Evolutionary conservation across 1,140 invertebrate species (phyloP).

Genomic region (Cephus cinctus): DNA sequence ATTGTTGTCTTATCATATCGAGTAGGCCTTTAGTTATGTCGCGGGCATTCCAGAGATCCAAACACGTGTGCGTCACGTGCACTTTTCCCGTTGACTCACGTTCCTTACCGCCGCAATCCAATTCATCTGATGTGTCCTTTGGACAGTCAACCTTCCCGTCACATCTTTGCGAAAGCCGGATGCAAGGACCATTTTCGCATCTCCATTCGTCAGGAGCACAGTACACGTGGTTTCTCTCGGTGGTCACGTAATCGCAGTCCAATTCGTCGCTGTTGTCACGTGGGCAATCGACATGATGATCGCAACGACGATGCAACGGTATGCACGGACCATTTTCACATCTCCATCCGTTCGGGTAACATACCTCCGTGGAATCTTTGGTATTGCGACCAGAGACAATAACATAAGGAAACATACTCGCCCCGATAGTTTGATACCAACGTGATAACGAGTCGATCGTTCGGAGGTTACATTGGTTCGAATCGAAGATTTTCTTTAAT

Average conservation of each 20-base stretch:
- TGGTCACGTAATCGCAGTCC: conserved; percentile 13
- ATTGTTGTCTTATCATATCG: too few relatives aligned
- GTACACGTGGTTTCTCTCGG: conserved; percentile 11
- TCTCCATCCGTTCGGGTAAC: conserved; percentile 46
- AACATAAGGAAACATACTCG: too few relatives aligned
- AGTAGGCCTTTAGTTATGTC: too few relatives aligned
- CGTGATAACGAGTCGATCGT: too few relatives aligned
- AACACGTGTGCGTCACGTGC: too few relatives aligned
- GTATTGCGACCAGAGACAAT: too few relatives aligned
- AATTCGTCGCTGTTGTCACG: conserved; percentile 54
- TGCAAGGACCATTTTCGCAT: conserved; percentile 69
- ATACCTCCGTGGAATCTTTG: conserved; percentile 28
- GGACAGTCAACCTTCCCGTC: conserved; percentile 67
- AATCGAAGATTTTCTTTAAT: too few relatives aligned
- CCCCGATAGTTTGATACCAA: too few relatives aligned
- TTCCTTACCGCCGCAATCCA: conserved; percentile 56
- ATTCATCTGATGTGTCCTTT: conserved; percentile 66
- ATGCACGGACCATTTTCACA: conserved; percentile 72
- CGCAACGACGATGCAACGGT: conserved; percentile 54
- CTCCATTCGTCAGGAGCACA: conserved; percentile 54
- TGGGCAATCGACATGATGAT: conserved; percentile 65
- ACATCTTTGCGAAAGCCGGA: conserved; percentile 58
- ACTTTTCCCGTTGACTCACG: conserved; percentile 26
- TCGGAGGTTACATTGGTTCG: too few relatives aligned
- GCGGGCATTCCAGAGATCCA: too few relatives aligned